Evolutionary conservation across 2,797 vertebrate genomes (phyloP).

Genomic region (Huso huso): DNA sequence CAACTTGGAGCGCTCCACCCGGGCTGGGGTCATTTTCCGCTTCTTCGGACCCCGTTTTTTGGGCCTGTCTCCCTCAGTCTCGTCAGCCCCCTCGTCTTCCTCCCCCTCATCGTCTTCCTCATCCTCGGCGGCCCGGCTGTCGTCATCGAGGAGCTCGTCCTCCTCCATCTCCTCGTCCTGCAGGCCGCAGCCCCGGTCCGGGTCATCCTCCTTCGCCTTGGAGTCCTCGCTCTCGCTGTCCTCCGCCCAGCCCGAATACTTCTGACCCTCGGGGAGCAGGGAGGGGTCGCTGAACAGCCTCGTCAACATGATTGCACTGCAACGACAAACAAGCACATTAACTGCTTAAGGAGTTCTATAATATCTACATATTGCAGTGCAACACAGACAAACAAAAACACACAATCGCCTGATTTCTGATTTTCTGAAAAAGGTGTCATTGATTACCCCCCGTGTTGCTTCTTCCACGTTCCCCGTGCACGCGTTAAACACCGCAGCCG

Average conservation of each 20-base stretch:
- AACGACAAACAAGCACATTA: not conserved
- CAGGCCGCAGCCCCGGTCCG: slow-evolving; percentile 49
- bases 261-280: slow-evolving; percentile 85
- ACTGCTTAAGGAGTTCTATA: too few relatives aligned
- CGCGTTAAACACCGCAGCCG: too few relatives aligned
- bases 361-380: too few relatives aligned
- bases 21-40: slow-evolving; percentile 86
- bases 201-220: slow-evolving; percentile 70
- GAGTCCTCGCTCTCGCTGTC: slow-evolving; percentile 60
- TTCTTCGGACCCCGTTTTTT: slow-evolving; percentile 96
- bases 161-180: too few relatives aligned
- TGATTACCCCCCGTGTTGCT: too few relatives aligned
- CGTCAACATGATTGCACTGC: slow-evolving; percentile 83
- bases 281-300: slow-evolving; percentile 91
- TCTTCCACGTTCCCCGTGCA: too few relatives aligned
- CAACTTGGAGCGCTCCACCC: slow-evolving; percentile 83
- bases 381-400: too few relatives aligned
- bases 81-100: slow-evolving; percentile 71
- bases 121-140: slow-evolving; percentile 35
- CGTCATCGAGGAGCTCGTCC: slow-evolving; percentile 18
- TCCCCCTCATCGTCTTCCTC: slow-evolving; percentile 72
- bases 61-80: slow-evolving; percentile 73
- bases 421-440: too few relatives aligned
- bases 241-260: slow-evolving; percentile 85
- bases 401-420: too few relatives aligned